A percentile compares a stretch with the other conserved stretches of the same genome.
Conservation (phyloP, 2,113 vertebrate genomes). For the Pachypanchax playfairii region DNA sequence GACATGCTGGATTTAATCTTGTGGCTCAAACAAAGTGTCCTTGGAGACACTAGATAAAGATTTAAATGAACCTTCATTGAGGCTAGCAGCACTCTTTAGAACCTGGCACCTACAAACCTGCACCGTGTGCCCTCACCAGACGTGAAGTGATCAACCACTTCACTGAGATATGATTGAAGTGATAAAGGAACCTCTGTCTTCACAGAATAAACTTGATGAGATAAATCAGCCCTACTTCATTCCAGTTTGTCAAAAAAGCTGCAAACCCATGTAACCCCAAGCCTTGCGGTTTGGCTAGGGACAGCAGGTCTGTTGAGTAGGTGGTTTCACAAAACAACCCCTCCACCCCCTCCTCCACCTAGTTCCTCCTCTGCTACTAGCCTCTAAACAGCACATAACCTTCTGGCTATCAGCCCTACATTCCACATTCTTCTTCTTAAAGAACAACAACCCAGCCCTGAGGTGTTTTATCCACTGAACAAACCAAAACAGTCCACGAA, state of each 20-base stretch:
- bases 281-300: slow-evolving; percentile 52
- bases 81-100: neutral
- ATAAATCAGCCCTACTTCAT: slow-evolving; percentile 11
- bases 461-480: slow-evolving; percentile 59
- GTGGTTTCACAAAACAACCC: slow-evolving; percentile 36
- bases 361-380: slow-evolving; percentile 26
- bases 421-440: slow-evolving; percentile 74
- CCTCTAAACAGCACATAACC: slow-evolving; percentile 69
- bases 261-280: slow-evolving; percentile 57
- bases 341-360: neutral
- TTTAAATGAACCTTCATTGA: slow-evolving; percentile 1
- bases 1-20: neutral
- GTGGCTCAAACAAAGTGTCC: slow-evolving; percentile 8
- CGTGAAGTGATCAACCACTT: slow-evolving; percentile 50
- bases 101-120: neutral
- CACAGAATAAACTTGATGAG: slow-evolving; percentile 58
- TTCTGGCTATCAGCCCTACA: slow-evolving; percentile 75
- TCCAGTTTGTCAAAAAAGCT: slow-evolving; percentile 32
- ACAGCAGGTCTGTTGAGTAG: slow-evolving; percentile 61
- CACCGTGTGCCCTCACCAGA: neutral
- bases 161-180: slow-evolving; percentile 50
- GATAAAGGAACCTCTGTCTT: slow-evolving; percentile 58
- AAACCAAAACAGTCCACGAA: slow-evolving; percentile 49
- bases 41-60: slow-evolving; percentile 33
- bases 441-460: slow-evolving; percentile 70